These are phyloP conservation scores for Casuarius casuarius DNA, from an alignment of 2,113 vertebrate species.

Conservation along the genomic window DNA sequence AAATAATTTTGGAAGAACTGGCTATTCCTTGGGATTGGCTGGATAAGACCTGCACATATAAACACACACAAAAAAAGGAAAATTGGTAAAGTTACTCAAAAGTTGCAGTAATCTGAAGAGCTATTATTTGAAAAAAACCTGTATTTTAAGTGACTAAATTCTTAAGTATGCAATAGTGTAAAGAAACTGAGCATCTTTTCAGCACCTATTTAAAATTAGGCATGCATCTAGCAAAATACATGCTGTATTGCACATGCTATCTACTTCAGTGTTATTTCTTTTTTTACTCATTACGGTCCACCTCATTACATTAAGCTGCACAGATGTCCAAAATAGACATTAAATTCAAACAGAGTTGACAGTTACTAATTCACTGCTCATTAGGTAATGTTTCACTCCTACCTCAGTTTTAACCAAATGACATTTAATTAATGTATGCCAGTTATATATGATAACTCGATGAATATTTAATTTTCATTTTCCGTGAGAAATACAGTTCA, in stretches of 20 bases:
- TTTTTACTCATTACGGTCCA: neutral
- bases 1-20: conserved; percentile 92
- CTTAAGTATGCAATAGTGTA: neutral
- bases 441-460: neutral
- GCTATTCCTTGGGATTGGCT: conserved; percentile 87
- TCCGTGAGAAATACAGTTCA: neutral
- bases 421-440: neutral
- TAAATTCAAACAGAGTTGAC: neutral
- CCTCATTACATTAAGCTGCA: neutral
- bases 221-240: neutral
- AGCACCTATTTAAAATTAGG: neutral
- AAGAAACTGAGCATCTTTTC: neutral
- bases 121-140: neutral
- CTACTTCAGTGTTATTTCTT: neutral
- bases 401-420: neutral
- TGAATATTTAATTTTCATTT: neutral
- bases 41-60: conserved; percentile 87
- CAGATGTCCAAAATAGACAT: neutral
- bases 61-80: conserved; percentile 24
- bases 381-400: neutral
- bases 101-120: neutral
- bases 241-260: neutral
- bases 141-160: neutral
- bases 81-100: neutral
- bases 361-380: neutral